phyloP scores from a whole-genome alignment of 2,888 invertebrate species.

The Hoplodrina ambigua region DNA sequence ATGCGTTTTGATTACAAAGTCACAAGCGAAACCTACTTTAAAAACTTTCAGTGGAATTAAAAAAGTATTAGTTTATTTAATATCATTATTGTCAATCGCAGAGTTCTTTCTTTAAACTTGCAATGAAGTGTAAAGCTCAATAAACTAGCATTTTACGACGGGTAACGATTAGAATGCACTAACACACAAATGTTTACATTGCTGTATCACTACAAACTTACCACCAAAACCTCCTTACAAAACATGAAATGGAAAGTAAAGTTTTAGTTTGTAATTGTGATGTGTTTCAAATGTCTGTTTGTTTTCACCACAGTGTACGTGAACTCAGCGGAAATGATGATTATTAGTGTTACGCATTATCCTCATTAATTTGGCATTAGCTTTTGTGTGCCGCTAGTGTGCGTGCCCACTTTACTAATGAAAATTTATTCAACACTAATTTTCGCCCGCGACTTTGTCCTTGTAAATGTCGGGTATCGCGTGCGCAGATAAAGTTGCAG shows the following conservation, averaged over 20 bases:
- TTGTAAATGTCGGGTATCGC: too few relatives aligned
- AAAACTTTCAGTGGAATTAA: constrained; percentile 1
- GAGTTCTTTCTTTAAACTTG: not conserved
- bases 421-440: constrained; percentile 11
- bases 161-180: not conserved
- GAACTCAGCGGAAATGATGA: constrained; percentile 40
- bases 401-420: constrained; percentile 13
- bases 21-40: not conserved
- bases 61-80: not conserved
- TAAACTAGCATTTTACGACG: not conserved
- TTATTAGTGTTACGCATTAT: constrained; percentile 48
- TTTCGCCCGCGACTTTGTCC: not conserved
- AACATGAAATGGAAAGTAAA: not conserved
- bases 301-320: constrained; percentile 16
- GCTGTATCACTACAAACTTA: constrained; percentile 10
- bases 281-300: constrained; percentile 6
- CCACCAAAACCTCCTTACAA: not conserved
- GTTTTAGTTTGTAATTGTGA: not conserved
- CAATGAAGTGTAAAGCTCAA: not conserved
- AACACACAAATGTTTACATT: constrained; percentile 14
- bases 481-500: too few relatives aligned
- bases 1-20: constrained; percentile 18
- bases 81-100: not conserved
- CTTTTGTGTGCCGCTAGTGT: constrained; percentile 21
- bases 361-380: constrained; percentile 51